Base-by-base conservation (phyloP, 2,888 invertebrate species). In the Sialis lutaria region DNA sequence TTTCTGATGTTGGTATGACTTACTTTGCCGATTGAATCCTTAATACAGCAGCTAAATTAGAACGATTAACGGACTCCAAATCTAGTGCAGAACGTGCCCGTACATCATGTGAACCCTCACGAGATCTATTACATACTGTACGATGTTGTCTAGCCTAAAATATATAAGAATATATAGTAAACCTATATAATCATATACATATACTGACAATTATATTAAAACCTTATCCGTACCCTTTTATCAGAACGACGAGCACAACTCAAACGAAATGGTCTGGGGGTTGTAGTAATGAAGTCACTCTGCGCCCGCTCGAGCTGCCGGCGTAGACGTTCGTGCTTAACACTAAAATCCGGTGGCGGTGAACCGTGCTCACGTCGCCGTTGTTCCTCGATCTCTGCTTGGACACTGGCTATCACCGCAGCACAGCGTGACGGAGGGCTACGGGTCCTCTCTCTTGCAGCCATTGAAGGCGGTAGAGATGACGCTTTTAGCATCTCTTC, bases 381-480 rank as follows among this genome's bases (percentile, higher is more conserved):
- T 2, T 37, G 37, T 7, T 12, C 37, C 2, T 37, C 37, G 1
- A 37, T 10, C n/a, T 10, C 12, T 37, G n/a, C 37, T 8, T 37
- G 37, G 12, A 10, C 37, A 22, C 22, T 22, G 22, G 22, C 22
- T 22, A 22, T 22, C 4, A 22, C 4, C 12, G 12, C n/a, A 1
- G 12, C 5, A 37, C 12, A 12, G 7, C 37, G 37, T 6, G 10
- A 40, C 9, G 40, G 13, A 40, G 39, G 39, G 12, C 31, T 33
- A 31, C 32, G 33, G 6, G 48, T 45, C 53, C 59, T 61, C 53
- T 81, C 79, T 32, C 81, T 65, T 46, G 74, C 68, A 0, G 77
- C 79, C 79, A 81, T 81, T 1, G 74, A 74, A 0, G 79, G 78
- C 1, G 82, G 82, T 49, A 77, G 65, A 34, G 74, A 75, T 0